These are phyloP conservation scores for Sebastolobus alascanus DNA, from an alignment of 2,797 vertebrate species.

Conservation along the genomic window DNA sequence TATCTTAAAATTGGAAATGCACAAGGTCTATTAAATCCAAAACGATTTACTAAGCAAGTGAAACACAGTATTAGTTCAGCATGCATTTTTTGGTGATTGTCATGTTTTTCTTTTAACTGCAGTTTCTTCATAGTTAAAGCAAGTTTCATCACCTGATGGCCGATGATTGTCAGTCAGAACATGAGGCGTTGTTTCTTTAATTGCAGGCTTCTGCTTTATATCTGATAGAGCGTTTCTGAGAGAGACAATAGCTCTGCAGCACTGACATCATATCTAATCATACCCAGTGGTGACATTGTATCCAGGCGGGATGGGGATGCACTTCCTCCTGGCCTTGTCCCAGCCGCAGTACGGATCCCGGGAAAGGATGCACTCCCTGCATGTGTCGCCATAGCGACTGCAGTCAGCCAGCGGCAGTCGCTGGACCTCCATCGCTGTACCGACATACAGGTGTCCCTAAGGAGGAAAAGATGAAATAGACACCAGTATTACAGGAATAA, in stretches of 20 bases:
- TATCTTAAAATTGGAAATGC: slow-evolving; percentile 15
- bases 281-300: slow-evolving; percentile 82
- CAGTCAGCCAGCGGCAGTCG: slow-evolving; percentile 86
- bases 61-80: background rate
- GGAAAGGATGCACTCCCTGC: slow-evolving; percentile 86
- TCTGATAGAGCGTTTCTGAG: background rate
- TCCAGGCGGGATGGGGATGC: slow-evolving; percentile 79
- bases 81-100: background rate
- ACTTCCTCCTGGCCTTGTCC: slow-evolving; percentile 83
- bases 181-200: fast-evolving
- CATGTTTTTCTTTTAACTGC: background rate
- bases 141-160: background rate
- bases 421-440: slow-evolving; percentile 85
- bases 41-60: background rate
- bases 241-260: slow-evolving; percentile 14
- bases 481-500: background rate
- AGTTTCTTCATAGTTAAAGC: background rate
- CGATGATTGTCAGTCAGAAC: background rate
- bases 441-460: slow-evolving; percentile 87
- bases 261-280: slow-evolving; percentile 34
- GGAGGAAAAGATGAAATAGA: slow-evolving; percentile 3
- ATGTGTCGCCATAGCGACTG: slow-evolving; percentile 85
- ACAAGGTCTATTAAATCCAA: background rate
- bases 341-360: slow-evolving; percentile 86
- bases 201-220: background rate